A percentile compares a stretch with the other conserved stretches of the same genome.
These are phyloP conservation scores for Elaphurus davidianus DNA, from an alignment of 2,113 vertebrate species.

Conservation along the genomic window DNA sequence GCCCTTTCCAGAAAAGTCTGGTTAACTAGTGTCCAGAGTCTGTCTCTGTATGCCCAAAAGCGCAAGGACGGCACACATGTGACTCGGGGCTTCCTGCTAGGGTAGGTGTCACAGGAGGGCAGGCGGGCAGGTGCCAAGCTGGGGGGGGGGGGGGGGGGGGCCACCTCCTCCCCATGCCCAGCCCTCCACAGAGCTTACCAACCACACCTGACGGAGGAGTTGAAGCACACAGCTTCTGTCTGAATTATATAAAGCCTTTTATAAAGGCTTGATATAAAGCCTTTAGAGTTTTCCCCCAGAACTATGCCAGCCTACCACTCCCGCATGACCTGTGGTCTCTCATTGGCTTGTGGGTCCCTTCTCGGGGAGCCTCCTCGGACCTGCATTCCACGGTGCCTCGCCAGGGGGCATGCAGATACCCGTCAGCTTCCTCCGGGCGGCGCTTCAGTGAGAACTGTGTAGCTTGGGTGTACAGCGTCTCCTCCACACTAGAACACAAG, in stretches of 20 bases:
- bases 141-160: fast-evolving
- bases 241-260: fast-evolving
- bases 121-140: background rate
- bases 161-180: background rate
- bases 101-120: background rate
- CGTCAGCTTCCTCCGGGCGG: fast-evolving
- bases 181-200: fast-evolving
- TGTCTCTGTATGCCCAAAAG: background rate
- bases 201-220: background rate
- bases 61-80: fast-evolving
- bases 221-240: no score
- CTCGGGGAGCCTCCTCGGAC: background rate
- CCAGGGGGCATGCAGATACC: fast-evolving
- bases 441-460: fast-evolving
- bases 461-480: fast-evolving
- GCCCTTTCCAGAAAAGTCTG: background rate
- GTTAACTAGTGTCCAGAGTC: background rate
- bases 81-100: background rate
- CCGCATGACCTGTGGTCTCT: background rate
- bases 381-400: background rate
- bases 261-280: fast-evolving
- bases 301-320: background rate
- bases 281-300: background rate
- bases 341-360: background rate
- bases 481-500: background rate